Base-by-base conservation (phyloP, 2,888 invertebrate species). In the Hartigia nigra region DNA sequence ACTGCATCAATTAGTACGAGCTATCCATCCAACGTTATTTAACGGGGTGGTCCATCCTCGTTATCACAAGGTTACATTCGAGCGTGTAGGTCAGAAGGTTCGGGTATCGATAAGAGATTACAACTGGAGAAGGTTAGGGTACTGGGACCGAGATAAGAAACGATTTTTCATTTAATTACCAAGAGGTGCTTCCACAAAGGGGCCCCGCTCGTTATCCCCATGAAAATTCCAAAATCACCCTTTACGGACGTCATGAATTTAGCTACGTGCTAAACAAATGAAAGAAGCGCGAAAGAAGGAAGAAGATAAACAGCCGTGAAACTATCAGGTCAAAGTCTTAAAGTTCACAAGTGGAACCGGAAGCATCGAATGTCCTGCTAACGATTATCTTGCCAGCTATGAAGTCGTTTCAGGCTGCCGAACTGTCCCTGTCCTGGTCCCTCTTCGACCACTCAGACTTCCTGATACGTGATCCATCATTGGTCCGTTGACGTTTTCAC, bases 381-480 rank as follows among this genome's bases (percentile, higher is more conserved):
- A 55, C 23, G 55, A 55, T 55, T 55, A 55, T 55, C 23, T 55
- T 55, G 9, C 55, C 55, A 55, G 55, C 55, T 23, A 55, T 55
- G 55, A 55, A 55, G 55, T 55, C 55, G 23, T 55, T 14, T 2
- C 14, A 55, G 23, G 55, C 55, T 55, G 55, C 55, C 23, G 23
- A 23, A 55, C 55, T 55, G 55, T 55, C 55, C 23, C 9, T 23
- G 55, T 4, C 34, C 34, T 1, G 34, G 34, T 4, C 9, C 39
- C 39, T 14, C 23, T 55, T 23, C 4, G 55, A 23, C 55, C 55
- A 55, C 55, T 55, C 55, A 23, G 9, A 2, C 23, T 2, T 55
- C 23, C 55, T 23, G 55, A 55, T 23, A 74, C 74, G 78, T 79
- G 78, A 79, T 79, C 78, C 76, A 79, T 79, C 78, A 79, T 69